phyloP scores from a whole-genome alignment of 2,888 invertebrate genomes.

The Pammene fasciana region DNA sequence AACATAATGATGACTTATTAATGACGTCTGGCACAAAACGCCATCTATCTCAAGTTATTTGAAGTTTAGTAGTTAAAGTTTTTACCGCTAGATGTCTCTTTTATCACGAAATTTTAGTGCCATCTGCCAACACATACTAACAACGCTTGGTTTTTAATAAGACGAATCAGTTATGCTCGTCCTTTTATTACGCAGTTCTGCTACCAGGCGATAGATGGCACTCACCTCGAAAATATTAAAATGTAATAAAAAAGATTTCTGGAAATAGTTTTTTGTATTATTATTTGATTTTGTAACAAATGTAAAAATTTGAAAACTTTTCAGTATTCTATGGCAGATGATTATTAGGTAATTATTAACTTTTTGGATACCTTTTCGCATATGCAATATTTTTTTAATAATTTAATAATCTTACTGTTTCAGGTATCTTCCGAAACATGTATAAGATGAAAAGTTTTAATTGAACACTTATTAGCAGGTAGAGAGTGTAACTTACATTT shows the following conservation, averaged over 20 bases:
- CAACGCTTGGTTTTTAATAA: neutral
- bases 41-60: conserved; percentile 8
- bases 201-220: conserved; percentile 16
- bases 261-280: too few relatives aligned
- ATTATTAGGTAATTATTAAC: too few relatives aligned
- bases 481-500: too few relatives aligned
- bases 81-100: neutral
- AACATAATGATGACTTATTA: neutral
- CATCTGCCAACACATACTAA: neutral
- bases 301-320: too few relatives aligned
- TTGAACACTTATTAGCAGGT: too few relatives aligned
- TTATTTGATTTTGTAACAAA: too few relatives aligned
- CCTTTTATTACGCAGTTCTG: neutral
- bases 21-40: neutral
- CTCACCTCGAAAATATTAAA: neutral
- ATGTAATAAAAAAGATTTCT: neutral
- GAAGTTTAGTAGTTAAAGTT: neutral
- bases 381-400: too few relatives aligned
- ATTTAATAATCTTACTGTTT: too few relatives aligned
- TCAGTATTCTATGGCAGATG: too few relatives aligned
- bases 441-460: too few relatives aligned
- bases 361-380: too few relatives aligned
- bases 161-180: neutral
- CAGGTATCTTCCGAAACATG: too few relatives aligned
- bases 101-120: neutral